Base-by-base conservation (phyloP, 2,113 vertebrate species). In the Oxygymnocypris stewartii region DNA sequence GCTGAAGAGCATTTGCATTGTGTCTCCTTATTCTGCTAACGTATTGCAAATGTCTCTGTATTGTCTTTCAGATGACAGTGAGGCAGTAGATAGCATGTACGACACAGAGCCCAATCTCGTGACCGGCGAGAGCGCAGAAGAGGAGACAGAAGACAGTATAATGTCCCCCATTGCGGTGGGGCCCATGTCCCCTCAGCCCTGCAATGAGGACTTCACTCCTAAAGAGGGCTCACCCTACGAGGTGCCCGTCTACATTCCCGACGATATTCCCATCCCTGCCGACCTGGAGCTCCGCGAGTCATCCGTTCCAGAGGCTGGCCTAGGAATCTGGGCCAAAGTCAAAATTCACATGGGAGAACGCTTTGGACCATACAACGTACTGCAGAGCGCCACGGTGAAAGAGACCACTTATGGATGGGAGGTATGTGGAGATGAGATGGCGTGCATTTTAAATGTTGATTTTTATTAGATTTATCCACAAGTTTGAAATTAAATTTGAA, bases 171-270 rank as follows among this genome's bases (percentile, higher is more conserved):
- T 98, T 87, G 96, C 97, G 80, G 95, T 97, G 25, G 96, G 96
- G 84, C 96, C 96, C 57, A 96, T 93, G 16, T 97, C 96, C 83
- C 96, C 95, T 87, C 97, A 97, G 92, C 97, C 96, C 92, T 94
- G 96, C 92, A 96, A 97, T 79, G 97, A 99, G 94, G 97, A 97
- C 95, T 98, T 97, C 96, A 98, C 97, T 82, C 97, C 98, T 91
- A 99, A 99, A 94, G 98, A 99, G 93, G 97, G 97, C 90, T 99
- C 98, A n/a, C 98, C 97, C 18, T 99, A 99, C 2, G 97, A 99
- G 93, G 97, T 97, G 74, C 97, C 98, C 0, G 98, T 99, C 96
- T 99, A 99, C 96, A 99, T 99, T 96, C 97, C 98, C 0, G 98
- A 99, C 57, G 98, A 99, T 95, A 98, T 99, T 96, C 97, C 97